phyloP scores from a whole-genome alignment of 2,797 vertebrate genomes.

The Danio albolineatus region DNA sequence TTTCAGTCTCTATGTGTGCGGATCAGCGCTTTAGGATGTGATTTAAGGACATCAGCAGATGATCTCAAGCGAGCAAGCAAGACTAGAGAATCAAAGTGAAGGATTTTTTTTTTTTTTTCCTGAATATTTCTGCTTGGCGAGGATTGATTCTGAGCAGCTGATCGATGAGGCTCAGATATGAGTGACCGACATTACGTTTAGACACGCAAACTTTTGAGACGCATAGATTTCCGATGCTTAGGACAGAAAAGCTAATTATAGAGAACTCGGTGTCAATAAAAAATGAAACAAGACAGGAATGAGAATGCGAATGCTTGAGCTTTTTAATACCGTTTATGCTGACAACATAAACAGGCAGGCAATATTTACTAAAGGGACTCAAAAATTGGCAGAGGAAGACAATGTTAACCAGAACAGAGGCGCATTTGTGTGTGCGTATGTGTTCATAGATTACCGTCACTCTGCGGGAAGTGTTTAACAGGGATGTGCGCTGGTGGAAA shows the following conservation, averaged over 20 bases:
- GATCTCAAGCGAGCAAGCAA: neutral
- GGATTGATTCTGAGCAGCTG: constrained; percentile 10
- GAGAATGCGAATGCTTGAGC: constrained; percentile 1
- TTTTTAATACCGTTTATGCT: constrained; percentile 17
- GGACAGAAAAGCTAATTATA: constrained; percentile 14
- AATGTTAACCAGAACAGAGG: constrained; percentile 3
- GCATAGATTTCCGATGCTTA: constrained; percentile 10
- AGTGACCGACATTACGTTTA: constrained; percentile 6
- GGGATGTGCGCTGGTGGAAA: neutral
- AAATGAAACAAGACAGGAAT: constrained; percentile 2
- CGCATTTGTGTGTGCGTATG: constrained; percentile 20
- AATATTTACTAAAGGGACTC: neutral
- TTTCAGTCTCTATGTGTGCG: constrained; percentile 62
- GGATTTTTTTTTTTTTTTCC: constrained; percentile 14
- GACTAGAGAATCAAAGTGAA: constrained; percentile 17
- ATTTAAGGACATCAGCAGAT: constrained; percentile 20
- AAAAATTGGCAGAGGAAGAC: constrained; percentile 32
- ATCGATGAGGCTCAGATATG: constrained; percentile 41
- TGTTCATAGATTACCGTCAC: constrained; percentile 29
- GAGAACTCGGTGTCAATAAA: neutral
- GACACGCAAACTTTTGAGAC: constrained; percentile 16
- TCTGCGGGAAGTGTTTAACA: constrained; percentile 8
- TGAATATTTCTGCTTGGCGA: constrained; percentile 11
- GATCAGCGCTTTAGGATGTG: constrained; percentile 9
- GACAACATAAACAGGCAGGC: constrained; percentile 30